Base-by-base conservation (phyloP, 2,888 invertebrate species). In the Ctenicera cuprea region DNA sequence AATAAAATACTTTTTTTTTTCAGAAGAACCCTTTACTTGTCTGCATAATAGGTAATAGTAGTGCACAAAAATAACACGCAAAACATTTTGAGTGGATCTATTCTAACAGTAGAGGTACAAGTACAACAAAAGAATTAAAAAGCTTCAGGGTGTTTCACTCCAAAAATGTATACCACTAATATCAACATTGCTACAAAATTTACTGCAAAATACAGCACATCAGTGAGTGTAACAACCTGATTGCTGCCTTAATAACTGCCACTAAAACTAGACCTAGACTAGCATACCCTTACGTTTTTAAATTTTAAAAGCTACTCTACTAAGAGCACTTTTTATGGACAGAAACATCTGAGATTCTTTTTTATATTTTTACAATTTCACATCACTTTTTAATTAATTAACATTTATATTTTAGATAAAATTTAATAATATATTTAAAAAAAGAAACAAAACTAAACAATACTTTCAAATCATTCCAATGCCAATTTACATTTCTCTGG, bases 281-380 rank as follows among this genome's bases (percentile, higher is more conserved):
- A 83, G 82, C 78, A 79, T 81, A 81, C 81, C 80, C 80, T 80
- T 78, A 80, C 77, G 78, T 80, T 77, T 80, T 78, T 70, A 66
- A 75, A 71, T 75, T 80, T 78, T 78, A 80, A 78, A 79, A 81
- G 80, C 83, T 84, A 83, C 83, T 85, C 84, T 85, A 84, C 81
- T 86, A 86, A 86, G 86, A 86, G 86, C 86, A 86, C 86, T 86
- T 86, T 82, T 79, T 81, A 81, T 83, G 85, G 85, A 85, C 85
- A 85, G 84, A 84, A 81, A 76, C 77, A 75, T 75, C 43, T 71
- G 52, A 66, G 57, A 69, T 68, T 67, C 45, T 12, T 48, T 14
- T 65, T 52, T 62, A 62, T 69, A 30, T 62, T 62, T 62, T 62
- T 62, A 43, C 48, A 62, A 48, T 45, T 61, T 65, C 61, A 73